Percentiles rank a stretch among this genome's conserved stretches.
Evolutionary conservation across 2,888 invertebrate species (phyloP).

Genomic region (Tachystola acroxantha): DNA sequence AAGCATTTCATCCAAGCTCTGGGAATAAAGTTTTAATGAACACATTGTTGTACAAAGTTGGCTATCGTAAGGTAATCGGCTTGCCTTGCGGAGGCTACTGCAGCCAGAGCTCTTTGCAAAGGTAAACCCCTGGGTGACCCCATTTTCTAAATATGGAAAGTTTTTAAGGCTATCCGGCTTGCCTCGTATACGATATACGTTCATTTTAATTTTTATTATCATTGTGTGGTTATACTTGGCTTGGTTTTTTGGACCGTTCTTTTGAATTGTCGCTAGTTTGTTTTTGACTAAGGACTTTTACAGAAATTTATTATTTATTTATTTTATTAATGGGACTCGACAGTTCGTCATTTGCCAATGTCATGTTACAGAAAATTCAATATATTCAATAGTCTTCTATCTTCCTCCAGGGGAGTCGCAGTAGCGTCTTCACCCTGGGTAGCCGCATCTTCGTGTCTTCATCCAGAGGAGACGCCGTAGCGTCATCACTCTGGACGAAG

Average conservation of each 20-base stretch:
- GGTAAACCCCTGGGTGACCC: slow-evolving; percentile 54
- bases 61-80: slow-evolving; percentile 48
- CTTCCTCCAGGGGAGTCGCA: too few species aligned
- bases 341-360: too few species aligned
- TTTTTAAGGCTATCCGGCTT: slow-evolving; percentile 52
- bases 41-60: slow-evolving; percentile 30
- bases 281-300: slow-evolving; percentile 9
- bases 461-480: too few species aligned
- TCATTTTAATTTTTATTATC: slow-evolving; percentile 22
- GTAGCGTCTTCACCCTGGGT: too few species aligned
- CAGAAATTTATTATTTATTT: not conserved
- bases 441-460: too few species aligned
- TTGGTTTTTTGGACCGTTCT: too few species aligned
- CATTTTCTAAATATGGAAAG: slow-evolving; percentile 67
- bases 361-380: too few species aligned
- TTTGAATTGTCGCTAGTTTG: too few species aligned
- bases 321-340: too few species aligned
- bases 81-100: slow-evolving; percentile 44
- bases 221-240: slow-evolving; percentile 23
- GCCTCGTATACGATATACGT: slow-evolving; percentile 21
- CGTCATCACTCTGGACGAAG: too few species aligned
- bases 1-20: too few species aligned
- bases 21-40: slow-evolving; percentile 23
- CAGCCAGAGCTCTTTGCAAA: slow-evolving; percentile 39
- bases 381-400: too few species aligned